Evolutionary conservation across 2,113 vertebrate species (phyloP).

Genomic region (Danio rerio): GRCz12tu NC_133198.1:23540501-23541000

Average conservation of each 20-base stretch:
- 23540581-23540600: slow-evolving; percentile 67
- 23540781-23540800: slow-evolving; percentile 57
- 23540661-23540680: slow-evolving; percentile 59
- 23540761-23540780: slow-evolving; percentile 63
- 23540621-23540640: slow-evolving; percentile 43
- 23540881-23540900: slow-evolving; percentile 67
- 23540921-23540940: slow-evolving; percentile 58
- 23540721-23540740: slow-evolving; percentile 78
- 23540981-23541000: slow-evolving; percentile 71
- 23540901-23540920: slow-evolving; percentile 63
- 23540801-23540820: slow-evolving; percentile 65
- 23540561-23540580: slow-evolving; percentile 69
- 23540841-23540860: slow-evolving; percentile 65
- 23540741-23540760: slow-evolving; percentile 70
- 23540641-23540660: slow-evolving; percentile 56
- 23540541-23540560: slow-evolving; percentile 66
- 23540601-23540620: slow-evolving; percentile 31
- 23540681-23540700: slow-evolving; percentile 53
- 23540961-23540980: slow-evolving; percentile 68
- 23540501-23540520: slow-evolving; percentile 47
- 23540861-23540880: slow-evolving; percentile 71
- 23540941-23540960: slow-evolving; percentile 69
- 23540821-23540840: slow-evolving; percentile 41
- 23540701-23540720: slow-evolving; percentile 78
- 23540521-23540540: slow-evolving; percentile 52